A percentile compares a stretch with the other conserved stretches of the same genome.
phyloP scores from a whole-genome alignment of 2,888 invertebrate species.

The Andricus curvator region DNA sequence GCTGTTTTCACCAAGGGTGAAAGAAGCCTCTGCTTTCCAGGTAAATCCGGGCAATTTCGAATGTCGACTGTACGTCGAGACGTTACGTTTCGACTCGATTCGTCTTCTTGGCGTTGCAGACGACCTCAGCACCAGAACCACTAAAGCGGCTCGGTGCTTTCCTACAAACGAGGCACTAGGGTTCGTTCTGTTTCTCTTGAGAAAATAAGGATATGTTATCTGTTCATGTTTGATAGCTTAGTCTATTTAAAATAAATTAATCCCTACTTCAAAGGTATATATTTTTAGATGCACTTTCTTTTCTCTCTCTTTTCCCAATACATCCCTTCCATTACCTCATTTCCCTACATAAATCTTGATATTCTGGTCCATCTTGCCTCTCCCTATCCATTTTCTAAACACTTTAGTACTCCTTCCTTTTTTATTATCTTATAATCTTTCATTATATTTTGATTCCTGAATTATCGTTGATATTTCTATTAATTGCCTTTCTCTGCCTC shows the following conservation, averaged over 20 bases:
- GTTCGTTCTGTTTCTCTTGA: slow-evolving; percentile 17
- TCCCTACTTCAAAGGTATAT: too few species aligned
- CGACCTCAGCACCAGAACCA: slow-evolving; percentile 33
- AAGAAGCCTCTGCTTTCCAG: slow-evolving; percentile 2
- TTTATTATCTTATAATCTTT: too few species aligned
- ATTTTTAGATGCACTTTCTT: too few species aligned
- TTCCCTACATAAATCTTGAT: too few species aligned
- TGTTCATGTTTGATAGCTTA: neutral
- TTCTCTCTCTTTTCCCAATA: too few species aligned
- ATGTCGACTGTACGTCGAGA: slow-evolving; percentile 33
- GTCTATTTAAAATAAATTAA: neutral
- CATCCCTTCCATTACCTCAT: too few species aligned
- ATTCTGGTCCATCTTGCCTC: too few species aligned
- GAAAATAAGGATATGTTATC: neutral
- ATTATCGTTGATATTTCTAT: too few species aligned
- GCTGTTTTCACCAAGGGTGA: neutral
- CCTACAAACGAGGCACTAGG: slow-evolving; percentile 29
- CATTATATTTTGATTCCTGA: too few species aligned
- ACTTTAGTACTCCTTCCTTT: too few species aligned
- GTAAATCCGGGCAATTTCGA: slow-evolving; percentile 32
- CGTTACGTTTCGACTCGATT: slow-evolving; percentile 53
- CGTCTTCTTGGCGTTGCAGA: slow-evolving; percentile 50
- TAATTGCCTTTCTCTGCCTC: too few species aligned
- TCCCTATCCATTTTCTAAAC: too few species aligned
- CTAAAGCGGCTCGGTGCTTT: slow-evolving; percentile 21